Evolutionary conservation across 2,113 vertebrate genomes (phyloP), one percentile per base, ranked within the genome.

Genomic region (Oceanites oceanicus): DNA sequence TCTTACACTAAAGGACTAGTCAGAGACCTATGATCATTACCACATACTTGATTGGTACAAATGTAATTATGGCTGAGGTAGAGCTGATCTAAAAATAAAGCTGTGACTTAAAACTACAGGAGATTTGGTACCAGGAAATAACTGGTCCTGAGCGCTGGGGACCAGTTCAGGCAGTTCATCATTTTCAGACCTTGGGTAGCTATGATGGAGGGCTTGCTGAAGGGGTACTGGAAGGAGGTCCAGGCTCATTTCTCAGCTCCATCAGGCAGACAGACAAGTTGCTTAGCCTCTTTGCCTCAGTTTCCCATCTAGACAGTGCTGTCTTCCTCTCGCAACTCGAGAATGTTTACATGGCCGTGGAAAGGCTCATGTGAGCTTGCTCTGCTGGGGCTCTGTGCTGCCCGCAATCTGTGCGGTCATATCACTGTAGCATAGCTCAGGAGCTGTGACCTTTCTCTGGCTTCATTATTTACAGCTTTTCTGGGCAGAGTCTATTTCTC

Each of bases 21-120:
- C 97, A 95, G 91, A 94, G 15, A 78, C 81, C 67, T 66, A 8
- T 53, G 40, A 90, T 71, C 2, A 2, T 95, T 95, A 88, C 93
- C 94, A 95, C 94, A 95, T 6, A 53, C 63, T 61, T 76, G 80
- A 95, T 73, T 92, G 62, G 89, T 67, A 91, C 77, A 82, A 95
- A 62, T 6, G 56, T 74, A 96, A 97, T 96, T 97, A 83, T 2
- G 3, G 71, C n/a, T 96, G 80, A 94, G 92, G 87, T 90, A 77
- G n/a, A 86, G 74, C 4, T 44, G 93, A 80, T 82, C 95, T 94
- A 97, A 97, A 97, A 97, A 97, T 97, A 97, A 96, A 96, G 61
- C 50, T 0, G 0, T 83, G 87, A 82, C 71, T 97, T 90, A 53
- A 94, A 97, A 88, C n/a, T 56, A 8, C 58, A 63, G 53, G 30